Conservation (phyloP, 2,888 invertebrate genomes). For the Pegoplata infirma region DNA sequence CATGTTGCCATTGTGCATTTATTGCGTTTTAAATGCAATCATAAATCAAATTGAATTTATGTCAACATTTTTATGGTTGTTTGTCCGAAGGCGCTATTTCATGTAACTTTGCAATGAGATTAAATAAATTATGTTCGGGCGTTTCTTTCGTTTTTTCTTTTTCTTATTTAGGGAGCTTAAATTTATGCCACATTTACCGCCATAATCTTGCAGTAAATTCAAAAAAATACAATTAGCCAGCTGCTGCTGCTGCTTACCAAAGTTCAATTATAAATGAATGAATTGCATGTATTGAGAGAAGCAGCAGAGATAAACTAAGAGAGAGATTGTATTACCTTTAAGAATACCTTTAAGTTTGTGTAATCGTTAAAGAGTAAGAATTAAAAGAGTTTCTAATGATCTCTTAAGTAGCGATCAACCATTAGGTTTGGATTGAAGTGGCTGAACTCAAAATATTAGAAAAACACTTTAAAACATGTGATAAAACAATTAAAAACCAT, state of each 20-base stretch:
- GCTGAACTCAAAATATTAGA: too few species aligned
- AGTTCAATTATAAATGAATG: not conserved
- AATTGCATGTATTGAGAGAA: not conserved
- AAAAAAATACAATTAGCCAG: slow-evolving; percentile 32
- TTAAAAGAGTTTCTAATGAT: too few species aligned
- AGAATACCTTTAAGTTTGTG: too few species aligned
- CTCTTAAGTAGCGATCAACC: too few species aligned
- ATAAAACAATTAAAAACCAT: too few species aligned
- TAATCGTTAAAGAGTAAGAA: too few species aligned
- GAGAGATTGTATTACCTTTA: not conserved
- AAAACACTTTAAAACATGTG: too few species aligned
- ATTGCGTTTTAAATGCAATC: slow-evolving; percentile 73
- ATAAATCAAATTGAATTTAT: slow-evolving; percentile 73
- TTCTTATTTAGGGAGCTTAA: slow-evolving; percentile 29
- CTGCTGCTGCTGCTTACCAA: slow-evolving; percentile 5
- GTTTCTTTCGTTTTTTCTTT: slow-evolving; percentile 23
- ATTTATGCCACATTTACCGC: slow-evolving; percentile 1
- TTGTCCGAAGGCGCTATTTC: slow-evolving; percentile 72
- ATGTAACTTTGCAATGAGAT: slow-evolving; percentile 67
- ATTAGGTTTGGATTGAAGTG: too few species aligned
- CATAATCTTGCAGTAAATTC: not conserved
- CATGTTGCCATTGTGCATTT: slow-evolving; percentile 65
- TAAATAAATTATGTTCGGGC: slow-evolving; percentile 66
- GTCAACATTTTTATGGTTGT: slow-evolving; percentile 72
- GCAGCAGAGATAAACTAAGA: not conserved